Evolutionary conservation across 2,113 vertebrate genomes (phyloP).

Genomic region (Forbesichthys agassizii): DNA sequence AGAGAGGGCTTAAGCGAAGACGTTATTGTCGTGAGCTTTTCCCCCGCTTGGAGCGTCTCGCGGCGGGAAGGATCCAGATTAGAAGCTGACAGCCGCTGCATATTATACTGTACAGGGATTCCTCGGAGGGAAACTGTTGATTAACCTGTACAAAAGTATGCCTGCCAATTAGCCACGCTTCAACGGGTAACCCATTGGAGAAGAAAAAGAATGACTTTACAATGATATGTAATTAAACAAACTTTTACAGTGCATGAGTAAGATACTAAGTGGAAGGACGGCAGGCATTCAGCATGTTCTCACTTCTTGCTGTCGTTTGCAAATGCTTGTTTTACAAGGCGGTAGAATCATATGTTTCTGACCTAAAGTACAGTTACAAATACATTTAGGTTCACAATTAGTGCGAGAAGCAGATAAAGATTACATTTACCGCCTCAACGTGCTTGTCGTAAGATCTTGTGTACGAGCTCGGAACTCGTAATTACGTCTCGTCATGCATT

Average conservation of each 20-base stretch:
- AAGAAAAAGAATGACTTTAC: conserved; percentile 58
- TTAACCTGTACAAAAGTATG: conserved; percentile 64
- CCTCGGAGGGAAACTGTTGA: conserved; percentile 66
- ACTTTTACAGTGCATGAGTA: conserved; percentile 51
- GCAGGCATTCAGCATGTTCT: no score
- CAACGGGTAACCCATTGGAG: conserved; percentile 63
- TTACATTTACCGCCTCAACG: no score
- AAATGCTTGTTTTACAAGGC: no score
- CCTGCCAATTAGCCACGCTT: conserved; percentile 66
- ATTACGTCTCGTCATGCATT: no score
- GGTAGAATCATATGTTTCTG: conserved; percentile 12
- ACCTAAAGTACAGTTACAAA: background rate
- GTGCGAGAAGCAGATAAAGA: no score
- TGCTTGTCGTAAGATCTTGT: no score
- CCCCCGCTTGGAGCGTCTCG: background rate
- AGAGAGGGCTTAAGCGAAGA: conserved; percentile 41
- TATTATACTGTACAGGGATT: conserved; percentile 37
- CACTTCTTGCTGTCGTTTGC: no score
- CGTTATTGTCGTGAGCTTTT: conserved; percentile 50
- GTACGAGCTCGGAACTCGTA: no score
- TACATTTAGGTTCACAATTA: no score
- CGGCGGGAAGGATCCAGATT: conserved; percentile 39
- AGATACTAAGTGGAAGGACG: conserved; percentile 1
- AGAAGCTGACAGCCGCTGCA: conserved; percentile 20
- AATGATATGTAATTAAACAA: conserved; percentile 71